Conservation (phyloP, 2,797 vertebrate genomes). For the Hypotaenidia philippensis region DNA sequence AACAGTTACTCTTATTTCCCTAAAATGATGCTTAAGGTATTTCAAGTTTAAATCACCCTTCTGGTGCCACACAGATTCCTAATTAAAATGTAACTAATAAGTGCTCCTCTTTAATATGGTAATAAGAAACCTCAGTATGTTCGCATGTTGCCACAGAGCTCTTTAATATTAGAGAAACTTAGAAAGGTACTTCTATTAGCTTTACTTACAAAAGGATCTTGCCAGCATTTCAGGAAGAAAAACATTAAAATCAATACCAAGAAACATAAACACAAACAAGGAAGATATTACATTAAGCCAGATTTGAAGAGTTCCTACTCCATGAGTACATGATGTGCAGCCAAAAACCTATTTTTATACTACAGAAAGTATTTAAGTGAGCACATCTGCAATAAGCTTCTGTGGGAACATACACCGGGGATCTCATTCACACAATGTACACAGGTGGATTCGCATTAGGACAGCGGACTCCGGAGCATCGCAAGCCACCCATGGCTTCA, state of each 20-base stretch:
- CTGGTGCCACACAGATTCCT: neutral
- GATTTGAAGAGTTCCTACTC: constrained; percentile 46
- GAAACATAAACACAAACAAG: constrained; percentile 59
- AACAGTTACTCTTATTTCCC: neutral
- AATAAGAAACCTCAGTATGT: neutral
- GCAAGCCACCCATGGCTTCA: neutral
- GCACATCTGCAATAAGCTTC: constrained; percentile 46
- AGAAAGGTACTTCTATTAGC: neutral
- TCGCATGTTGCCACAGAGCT: neutral
- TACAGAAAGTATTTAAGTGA: constrained; percentile 46
- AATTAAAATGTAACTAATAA: neutral
- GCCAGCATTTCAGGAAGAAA: neutral
- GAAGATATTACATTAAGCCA: constrained; percentile 57
- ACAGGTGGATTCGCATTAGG: neutral
- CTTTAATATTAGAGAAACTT: neutral
- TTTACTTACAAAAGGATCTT: neutral
- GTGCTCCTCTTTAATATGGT: neutral
- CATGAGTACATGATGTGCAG: constrained; percentile 53
- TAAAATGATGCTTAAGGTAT: neutral
- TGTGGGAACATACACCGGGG: neutral
- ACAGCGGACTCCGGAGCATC: neutral
- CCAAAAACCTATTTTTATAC: constrained; percentile 68
- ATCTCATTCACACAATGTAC: rapidly evolving
- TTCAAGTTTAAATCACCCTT: neutral
- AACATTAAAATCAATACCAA: constrained; percentile 59